A percentile compares a stretch with the other conserved stretches of the same genome.
These are phyloP conservation scores for Ophion obscuratus DNA, from an alignment of 2,888 invertebrate species.

Conservation along the genomic window DNA sequence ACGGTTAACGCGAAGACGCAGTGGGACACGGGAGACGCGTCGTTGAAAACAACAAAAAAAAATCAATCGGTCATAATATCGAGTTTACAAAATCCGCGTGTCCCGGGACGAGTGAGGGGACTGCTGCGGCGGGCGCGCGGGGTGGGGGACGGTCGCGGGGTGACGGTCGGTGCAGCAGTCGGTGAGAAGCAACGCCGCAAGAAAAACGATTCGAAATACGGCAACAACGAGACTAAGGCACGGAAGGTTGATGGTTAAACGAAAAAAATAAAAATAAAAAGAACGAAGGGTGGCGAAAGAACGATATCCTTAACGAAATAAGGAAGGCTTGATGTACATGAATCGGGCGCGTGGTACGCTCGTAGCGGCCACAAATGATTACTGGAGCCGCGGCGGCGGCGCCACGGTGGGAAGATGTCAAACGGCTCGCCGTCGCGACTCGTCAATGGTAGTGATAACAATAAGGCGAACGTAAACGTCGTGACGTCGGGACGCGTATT, in stretches of 20 bases:
- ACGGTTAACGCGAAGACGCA: slow-evolving; percentile 6
- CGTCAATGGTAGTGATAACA: slow-evolving; percentile 79
- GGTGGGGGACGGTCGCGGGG: not conserved
- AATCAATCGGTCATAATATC: slow-evolving; percentile 34
- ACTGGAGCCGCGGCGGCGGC: slow-evolving; percentile 75
- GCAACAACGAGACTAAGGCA: too few species aligned
- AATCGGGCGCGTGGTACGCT: slow-evolving; percentile 78
- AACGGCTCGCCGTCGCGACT: slow-evolving; percentile 77
- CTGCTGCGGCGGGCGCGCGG: slow-evolving; percentile 25
- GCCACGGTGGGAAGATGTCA: slow-evolving; percentile 80
- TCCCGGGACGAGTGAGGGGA: slow-evolving; percentile 31
- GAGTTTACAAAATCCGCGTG: slow-evolving; percentile 44
- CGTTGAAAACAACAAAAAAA: slow-evolving; percentile 35
- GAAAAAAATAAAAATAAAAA: not conserved
- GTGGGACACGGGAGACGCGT: slow-evolving; percentile 16
- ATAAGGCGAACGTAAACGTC: slow-evolving; percentile 57
- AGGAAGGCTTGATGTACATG: slow-evolving; percentile 76
- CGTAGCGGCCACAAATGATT: slow-evolving; percentile 79
- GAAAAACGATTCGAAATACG: not conserved
- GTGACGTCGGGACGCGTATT: slow-evolving; percentile 48
- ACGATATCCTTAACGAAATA: slow-evolving; percentile 8
- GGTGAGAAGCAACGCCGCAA: slow-evolving; percentile 5
- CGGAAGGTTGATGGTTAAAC: not conserved
- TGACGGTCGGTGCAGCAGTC: not conserved
- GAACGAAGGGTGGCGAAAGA: not conserved